phyloP scores from a whole-genome alignment of 2,113 vertebrate genomes.

The Laticauda colubrina region DNA sequence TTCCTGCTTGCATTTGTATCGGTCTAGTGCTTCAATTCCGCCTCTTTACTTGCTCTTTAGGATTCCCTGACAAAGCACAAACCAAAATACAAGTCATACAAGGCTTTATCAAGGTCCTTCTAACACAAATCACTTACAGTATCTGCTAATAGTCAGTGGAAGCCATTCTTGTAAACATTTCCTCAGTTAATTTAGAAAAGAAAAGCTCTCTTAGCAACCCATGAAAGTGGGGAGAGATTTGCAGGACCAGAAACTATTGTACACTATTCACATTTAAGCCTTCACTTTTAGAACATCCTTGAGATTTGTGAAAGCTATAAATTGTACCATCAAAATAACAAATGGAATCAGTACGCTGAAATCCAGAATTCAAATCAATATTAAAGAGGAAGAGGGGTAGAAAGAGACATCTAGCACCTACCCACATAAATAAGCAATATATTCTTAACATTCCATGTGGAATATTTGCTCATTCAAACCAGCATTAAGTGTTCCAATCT shows the following conservation, averaged over 20 bases:
- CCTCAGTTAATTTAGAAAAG: slow-evolving; percentile 17
- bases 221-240: slow-evolving; percentile 2
- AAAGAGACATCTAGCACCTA: not conserved
- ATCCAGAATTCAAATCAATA: not conserved
- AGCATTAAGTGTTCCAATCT: too few species aligned
- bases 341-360: not conserved
- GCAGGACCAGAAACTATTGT: not conserved
- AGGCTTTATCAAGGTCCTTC: not conserved
- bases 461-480: too few species aligned
- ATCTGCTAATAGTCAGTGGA: not conserved
- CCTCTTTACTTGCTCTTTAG: not conserved
- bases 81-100: not conserved
- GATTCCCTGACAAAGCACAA: not conserved
- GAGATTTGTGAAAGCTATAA: not conserved
- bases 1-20: not conserved
- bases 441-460: not conserved
- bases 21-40: not conserved
- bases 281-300: not conserved
- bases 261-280: slow-evolving; percentile 10
- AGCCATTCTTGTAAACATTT: slow-evolving; percentile 2
- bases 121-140: not conserved
- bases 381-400: not conserved
- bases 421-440: not conserved
- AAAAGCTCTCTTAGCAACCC: slow-evolving; percentile 29
- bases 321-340: not conserved